Evolutionary conservation across 2,888 invertebrate genomes (phyloP).

Genomic region (Perizoma affinitatum): DNA sequence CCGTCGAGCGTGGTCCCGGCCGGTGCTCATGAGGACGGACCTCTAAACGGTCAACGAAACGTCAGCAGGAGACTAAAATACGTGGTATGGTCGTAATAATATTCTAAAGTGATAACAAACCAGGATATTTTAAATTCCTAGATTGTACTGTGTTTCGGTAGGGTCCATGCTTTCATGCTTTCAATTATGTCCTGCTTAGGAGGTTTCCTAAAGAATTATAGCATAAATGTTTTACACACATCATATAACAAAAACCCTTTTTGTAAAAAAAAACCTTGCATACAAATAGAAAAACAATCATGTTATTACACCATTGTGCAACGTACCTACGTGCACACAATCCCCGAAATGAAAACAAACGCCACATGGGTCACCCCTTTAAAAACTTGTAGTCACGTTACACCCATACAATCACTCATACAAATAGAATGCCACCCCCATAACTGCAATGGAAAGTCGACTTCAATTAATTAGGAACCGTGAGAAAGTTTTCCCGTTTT

Average conservation of each 20-base stretch:
- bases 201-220: too few relatives aligned
- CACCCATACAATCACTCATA: slow-evolving; percentile 48
- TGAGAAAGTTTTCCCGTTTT: slow-evolving; percentile 52
- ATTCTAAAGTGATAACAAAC: too few relatives aligned
- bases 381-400: slow-evolving; percentile 44
- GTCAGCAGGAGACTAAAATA: too few relatives aligned
- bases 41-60: too few relatives aligned
- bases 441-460: slow-evolving; percentile 67
- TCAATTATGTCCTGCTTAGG: too few relatives aligned
- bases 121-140: too few relatives aligned
- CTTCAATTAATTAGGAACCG: slow-evolving; percentile 73
- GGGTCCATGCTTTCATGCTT: too few relatives aligned
- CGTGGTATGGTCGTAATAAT: too few relatives aligned
- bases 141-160: too few relatives aligned
- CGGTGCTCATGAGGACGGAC: too few relatives aligned
- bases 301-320: slow-evolving; percentile 11
- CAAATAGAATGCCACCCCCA: slow-evolving; percentile 41
- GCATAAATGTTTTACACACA: too few relatives aligned
- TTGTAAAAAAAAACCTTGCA: neutral
- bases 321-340: slow-evolving; percentile 15
- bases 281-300: slow-evolving; percentile 15
- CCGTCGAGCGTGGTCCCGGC: too few relatives aligned
- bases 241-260: neutral
- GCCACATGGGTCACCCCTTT: slow-evolving; percentile 37
- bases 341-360: slow-evolving; percentile 36